Evolutionary conservation across 2,113 vertebrate species (phyloP).

Genomic region (Anthoscopus minutus): DNA sequence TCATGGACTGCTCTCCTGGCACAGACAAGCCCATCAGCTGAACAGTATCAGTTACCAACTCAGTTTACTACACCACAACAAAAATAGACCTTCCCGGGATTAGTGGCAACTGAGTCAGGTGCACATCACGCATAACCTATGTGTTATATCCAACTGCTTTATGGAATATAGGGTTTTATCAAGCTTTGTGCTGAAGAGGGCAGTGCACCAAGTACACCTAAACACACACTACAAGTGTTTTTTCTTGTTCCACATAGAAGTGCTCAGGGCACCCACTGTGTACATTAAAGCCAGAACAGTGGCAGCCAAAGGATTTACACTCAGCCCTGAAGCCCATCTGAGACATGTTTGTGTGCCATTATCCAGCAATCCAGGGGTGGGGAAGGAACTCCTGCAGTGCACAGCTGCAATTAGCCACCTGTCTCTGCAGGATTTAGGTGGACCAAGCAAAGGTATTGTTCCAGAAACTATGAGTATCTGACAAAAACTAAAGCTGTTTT

Average conservation of each 20-base stretch:
- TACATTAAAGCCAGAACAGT: fast-evolving
- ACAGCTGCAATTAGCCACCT: fast-evolving
- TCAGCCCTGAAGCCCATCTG: fast-evolving
- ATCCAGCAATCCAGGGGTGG: fast-evolving
- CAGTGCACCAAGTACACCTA: fast-evolving
- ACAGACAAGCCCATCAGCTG: fast-evolving
- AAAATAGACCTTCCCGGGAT: neutral
- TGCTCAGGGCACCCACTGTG: fast-evolving
- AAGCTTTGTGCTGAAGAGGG: neutral
- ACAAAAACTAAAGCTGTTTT: neutral
- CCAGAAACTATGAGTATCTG: fast-evolving
- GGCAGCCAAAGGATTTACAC: neutral
- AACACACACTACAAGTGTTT: fast-evolving
- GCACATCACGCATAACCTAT: fast-evolving
- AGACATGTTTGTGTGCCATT: fast-evolving
- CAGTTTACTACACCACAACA: neutral
- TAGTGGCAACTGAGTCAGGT: fast-evolving
- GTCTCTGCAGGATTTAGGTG: neutral
- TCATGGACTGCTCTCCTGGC: fast-evolving
- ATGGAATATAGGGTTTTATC: fast-evolving
- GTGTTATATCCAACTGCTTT: fast-evolving
- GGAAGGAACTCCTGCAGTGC: neutral
- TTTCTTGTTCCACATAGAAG: fast-evolving
- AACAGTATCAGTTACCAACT: neutral
- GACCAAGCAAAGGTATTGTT: neutral